Conservation (phyloP, 2,888 invertebrate genomes). For the Macrosiphum euphorbiae region DNA sequence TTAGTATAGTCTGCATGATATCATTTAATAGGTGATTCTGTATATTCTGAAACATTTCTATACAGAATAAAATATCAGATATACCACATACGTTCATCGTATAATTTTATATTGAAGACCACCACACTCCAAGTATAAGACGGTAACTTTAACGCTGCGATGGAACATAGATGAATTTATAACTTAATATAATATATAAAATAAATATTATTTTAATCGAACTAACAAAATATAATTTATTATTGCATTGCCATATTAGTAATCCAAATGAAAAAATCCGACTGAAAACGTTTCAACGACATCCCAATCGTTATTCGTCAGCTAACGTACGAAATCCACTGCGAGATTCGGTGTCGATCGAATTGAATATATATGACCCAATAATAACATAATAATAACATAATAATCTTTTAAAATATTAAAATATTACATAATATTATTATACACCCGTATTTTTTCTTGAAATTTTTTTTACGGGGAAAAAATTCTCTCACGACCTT, state of each 20-base stretch:
- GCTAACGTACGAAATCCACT: not conserved
- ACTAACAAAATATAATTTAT: not conserved
- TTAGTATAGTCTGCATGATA: not conserved
- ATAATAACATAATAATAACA: slow-evolving; percentile 8
- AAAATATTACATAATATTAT: not conserved
- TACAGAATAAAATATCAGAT: not conserved
- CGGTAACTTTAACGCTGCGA: slow-evolving; percentile 23
- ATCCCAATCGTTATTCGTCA: not conserved
- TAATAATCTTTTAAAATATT: not conserved
- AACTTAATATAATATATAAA: not conserved
- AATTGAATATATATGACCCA: not conserved
- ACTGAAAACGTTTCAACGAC: not conserved
- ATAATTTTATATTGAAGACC: not conserved
- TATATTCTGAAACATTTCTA: not conserved
- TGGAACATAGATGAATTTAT: not conserved
- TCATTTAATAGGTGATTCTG: not conserved
- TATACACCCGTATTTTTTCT: not conserved
- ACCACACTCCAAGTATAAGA: not conserved
- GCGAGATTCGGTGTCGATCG: not conserved
- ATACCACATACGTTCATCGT: not conserved
- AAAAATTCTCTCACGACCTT: slow-evolving; percentile 42
- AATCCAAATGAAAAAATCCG: not conserved
- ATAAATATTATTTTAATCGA: not conserved
- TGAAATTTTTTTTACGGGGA: not conserved
- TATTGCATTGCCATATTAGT: not conserved